Conservation (phyloP, 2,113 vertebrate genomes). For the Perca flavescens region DNA sequence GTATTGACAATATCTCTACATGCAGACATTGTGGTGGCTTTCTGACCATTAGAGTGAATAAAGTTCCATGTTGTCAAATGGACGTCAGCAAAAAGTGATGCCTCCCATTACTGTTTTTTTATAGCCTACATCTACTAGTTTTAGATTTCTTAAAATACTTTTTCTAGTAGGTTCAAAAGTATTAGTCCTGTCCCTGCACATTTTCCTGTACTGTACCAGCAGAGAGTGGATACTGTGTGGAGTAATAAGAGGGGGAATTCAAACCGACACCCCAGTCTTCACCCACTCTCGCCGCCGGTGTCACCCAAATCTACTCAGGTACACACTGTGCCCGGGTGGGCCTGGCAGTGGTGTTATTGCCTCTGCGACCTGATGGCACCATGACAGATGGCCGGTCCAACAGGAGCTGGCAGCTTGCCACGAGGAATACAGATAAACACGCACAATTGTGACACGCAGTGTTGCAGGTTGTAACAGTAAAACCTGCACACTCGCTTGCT, state of each 20-base stretch:
- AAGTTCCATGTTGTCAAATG: not conserved
- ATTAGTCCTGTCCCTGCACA: not conserved
- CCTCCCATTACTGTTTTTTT: not conserved
- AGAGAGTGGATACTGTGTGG: constrained; percentile 26
- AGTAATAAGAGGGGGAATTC: constrained; percentile 67
- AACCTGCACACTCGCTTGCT: not conserved
- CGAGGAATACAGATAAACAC: constrained; percentile 30
- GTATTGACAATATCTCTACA: not conserved
- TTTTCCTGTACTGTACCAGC: constrained; percentile 12
- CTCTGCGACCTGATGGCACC: constrained; percentile 59
- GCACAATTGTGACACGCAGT: constrained; percentile 4
- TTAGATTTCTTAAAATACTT: constrained; percentile 1
- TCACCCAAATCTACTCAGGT: constrained; percentile 63
- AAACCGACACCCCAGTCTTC: constrained; percentile 57
- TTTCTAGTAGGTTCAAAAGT: not conserved
- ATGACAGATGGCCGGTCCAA: constrained; percentile 71
- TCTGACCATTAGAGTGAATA: not conserved
- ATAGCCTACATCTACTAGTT: not conserved
- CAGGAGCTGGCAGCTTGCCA: constrained; percentile 65
- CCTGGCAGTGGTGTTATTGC: constrained; percentile 66
- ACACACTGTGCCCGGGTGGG: constrained; percentile 61
- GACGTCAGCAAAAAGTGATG: not conserved
- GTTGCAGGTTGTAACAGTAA: not conserved
- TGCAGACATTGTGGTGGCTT: not conserved
- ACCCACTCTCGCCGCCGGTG: constrained; percentile 47